These are phyloP conservation scores for Mallotus villosus DNA, from an alignment of 2,797 vertebrate genomes.

Conservation along the genomic window DNA sequence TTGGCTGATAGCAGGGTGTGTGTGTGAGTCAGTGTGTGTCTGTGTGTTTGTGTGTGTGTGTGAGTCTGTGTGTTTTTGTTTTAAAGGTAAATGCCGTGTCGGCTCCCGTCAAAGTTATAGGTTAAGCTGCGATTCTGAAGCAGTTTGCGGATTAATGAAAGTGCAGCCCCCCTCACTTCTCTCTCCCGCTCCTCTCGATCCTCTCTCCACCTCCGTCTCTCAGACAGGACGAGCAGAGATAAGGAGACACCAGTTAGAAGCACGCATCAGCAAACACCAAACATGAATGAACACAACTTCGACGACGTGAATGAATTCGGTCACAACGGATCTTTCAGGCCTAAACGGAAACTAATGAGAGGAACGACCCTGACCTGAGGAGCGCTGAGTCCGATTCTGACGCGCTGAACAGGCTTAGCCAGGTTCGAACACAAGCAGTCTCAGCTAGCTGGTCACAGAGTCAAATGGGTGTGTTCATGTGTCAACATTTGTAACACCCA, in stretches of 20 bases:
- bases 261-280: background rate
- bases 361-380: no score
- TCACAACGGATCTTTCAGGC: no score
- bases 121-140: background rate
- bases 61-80: constrained; percentile 13
- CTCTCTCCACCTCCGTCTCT: background rate
- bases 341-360: no score
- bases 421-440: no score
- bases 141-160: background rate
- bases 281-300: background rate
- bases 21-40: background rate
- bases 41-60: no score
- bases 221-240: background rate
- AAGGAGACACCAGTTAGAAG: background rate
- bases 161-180: background rate
- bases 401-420: no score
- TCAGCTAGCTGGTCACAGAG: no score
- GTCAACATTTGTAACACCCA: no score
- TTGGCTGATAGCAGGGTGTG: background rate
- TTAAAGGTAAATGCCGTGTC: background rate
- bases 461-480: no score
- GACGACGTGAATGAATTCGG: no score
- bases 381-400: no score
- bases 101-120: background rate
- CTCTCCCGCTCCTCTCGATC: background rate